These are phyloP conservation scores for Heliconius hewitsoni DNA, from an alignment of 1,140 invertebrate species.

Conservation along the genomic window DNA sequence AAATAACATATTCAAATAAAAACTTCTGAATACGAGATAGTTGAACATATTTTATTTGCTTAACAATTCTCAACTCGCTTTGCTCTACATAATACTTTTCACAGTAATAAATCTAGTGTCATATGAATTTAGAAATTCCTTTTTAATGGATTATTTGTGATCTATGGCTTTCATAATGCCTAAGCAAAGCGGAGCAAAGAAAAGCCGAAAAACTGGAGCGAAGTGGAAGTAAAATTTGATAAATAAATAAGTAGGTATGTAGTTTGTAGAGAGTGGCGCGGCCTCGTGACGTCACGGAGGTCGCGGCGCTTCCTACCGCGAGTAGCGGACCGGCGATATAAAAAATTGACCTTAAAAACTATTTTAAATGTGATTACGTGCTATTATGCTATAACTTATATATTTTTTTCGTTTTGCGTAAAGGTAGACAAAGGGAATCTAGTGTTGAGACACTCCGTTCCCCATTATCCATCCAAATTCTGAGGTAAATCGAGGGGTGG, in stretches of 20 bases:
- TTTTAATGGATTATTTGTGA: conserved; percentile 3
- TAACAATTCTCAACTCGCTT: background rate
- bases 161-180: conserved; percentile 26
- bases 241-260: conserved; percentile 53
- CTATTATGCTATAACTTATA: too few species aligned
- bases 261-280: conserved; percentile 61
- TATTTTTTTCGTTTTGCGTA: too few species aligned
- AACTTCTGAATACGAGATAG: background rate
- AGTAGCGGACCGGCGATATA: conserved; percentile 33
- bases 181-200: background rate
- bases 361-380: background rate
- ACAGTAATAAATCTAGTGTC: background rate
- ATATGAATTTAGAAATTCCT: conserved; percentile 10
- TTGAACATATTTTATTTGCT: background rate
- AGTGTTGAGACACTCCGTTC: too few species aligned
- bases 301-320: conserved; percentile 60
- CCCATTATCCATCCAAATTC: too few species aligned
- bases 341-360: conserved; percentile 31
- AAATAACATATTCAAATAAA: background rate
- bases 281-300: conserved; percentile 73
- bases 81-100: background rate
- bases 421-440: too few species aligned
- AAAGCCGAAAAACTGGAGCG: conserved; percentile 48
- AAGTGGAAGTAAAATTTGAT: conserved; percentile 42
- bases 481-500: too few species aligned